Evolutionary conservation across 1,140 invertebrate species (phyloP).

Genomic region (Leptestheria dahalacensis): DNA sequence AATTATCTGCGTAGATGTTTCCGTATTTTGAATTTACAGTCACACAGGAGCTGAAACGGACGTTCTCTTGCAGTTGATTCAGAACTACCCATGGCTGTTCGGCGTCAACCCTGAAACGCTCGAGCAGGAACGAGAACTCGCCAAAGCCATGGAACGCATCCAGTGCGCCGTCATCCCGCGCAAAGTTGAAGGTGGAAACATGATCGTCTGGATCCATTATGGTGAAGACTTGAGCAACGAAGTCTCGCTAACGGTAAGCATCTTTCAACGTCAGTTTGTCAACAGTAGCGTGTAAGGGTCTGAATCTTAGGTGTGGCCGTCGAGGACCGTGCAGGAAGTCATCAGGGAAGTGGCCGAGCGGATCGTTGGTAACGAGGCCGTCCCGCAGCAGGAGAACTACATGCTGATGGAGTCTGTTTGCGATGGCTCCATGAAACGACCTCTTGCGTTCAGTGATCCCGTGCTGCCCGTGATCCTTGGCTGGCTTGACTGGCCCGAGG

Average conservation of each 20-base stretch:
- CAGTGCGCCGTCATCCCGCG: constrained; percentile 38
- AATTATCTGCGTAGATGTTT: neutral
- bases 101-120: constrained; percentile 39
- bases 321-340: constrained; percentile 51
- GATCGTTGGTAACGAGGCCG: constrained; percentile 33
- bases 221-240: neutral
- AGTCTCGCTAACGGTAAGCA: neutral
- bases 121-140: constrained; percentile 50
- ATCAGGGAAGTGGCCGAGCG: constrained; percentile 43
- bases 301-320: constrained; percentile 46
- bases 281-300: too few relatives aligned
- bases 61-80: constrained; percentile 52
- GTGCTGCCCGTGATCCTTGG: constrained; percentile 48
- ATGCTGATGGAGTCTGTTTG: constrained; percentile 50
- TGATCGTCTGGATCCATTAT: constrained; percentile 58
- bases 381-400: constrained; percentile 50
- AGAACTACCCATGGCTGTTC: constrained; percentile 40
- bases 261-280: too few relatives aligned
- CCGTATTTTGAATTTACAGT: too few relatives aligned
- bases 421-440: constrained; percentile 48
- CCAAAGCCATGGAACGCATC: constrained; percentile 49
- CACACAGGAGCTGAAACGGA: constrained; percentile 25
- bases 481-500: constrained; percentile 73
- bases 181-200: constrained; percentile 49
- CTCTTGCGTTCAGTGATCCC: constrained; percentile 59